Base-by-base conservation (phyloP, 53 echinoderm and acorn worm species). In the Luidia sarsii region DNA sequence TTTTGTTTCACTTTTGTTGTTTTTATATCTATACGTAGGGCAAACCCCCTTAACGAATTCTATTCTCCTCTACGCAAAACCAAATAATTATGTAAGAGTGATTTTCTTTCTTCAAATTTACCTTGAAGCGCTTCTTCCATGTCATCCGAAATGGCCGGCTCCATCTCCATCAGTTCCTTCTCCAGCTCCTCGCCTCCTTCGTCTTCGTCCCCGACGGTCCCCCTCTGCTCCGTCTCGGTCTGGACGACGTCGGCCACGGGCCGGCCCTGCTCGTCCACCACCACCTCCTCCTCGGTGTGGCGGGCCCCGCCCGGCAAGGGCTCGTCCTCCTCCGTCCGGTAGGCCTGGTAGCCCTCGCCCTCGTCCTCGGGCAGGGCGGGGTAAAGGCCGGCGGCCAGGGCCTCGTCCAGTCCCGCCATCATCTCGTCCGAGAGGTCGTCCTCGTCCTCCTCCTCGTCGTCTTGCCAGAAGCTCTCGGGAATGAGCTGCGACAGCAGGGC, bases 401-500 rank as follows among this genome's bases (percentile, higher is more conserved):
- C 77, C 48, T 60, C 60, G 20, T 61, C 77, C 46, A 77, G 23
- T 3, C 55, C 77, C 30, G 41, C 59, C 62, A 77, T 77, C 77
- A 77, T 77, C 48, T 60, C 77, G 16, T 77, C 77, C 3, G 74
- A 57, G 56, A 74, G 35, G 29, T 74, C 74, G 3, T 39, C 86
- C 43, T 56, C 74, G 16, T 77, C 77, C 1, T 59, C 30, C 43
- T 60, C 35, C 11, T 77, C 77, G 1, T 46, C 87, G 1, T 87
- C 70, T 29, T 80, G 55, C 87, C 87, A 87, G 80, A 80, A 87
- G 33, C 70, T 65, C 14, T 80, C 87, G 11, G 87, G 87, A 10
- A 87, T 61, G 19, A 87, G 80, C 37, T 75, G 59, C 35, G 80
- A 80, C 14, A 87, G 80, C 14, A 80, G 80, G 64, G 68, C 87